phyloP scores from a whole-genome alignment of 2,113 vertebrate genomes.

The Otis tarda region DNA sequence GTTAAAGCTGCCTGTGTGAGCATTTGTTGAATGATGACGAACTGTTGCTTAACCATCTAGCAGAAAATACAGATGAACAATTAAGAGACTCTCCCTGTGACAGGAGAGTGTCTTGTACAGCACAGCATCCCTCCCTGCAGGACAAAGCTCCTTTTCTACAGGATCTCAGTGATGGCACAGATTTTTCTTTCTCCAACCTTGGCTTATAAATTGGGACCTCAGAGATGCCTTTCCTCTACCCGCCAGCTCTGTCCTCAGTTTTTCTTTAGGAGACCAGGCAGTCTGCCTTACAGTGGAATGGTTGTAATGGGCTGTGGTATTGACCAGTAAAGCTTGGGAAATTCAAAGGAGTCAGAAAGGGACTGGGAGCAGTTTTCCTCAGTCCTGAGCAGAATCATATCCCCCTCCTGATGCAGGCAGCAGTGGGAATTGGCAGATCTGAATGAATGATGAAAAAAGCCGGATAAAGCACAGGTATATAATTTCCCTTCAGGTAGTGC shows the following conservation, averaged over 20 bases:
- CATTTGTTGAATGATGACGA: not conserved
- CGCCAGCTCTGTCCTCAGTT: not conserved
- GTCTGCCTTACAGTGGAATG: not conserved
- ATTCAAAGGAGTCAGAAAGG: not conserved
- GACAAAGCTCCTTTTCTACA: not conserved
- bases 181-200: not conserved
- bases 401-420: not conserved
- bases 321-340: not conserved
- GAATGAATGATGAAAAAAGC: not conserved
- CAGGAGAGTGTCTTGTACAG: not conserved
- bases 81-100: accelerated
- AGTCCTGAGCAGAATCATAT: not conserved
- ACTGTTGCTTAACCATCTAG: not conserved
- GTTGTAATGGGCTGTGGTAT: not conserved
- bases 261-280: not conserved
- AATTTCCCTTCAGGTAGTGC: not conserved
- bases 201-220: not conserved
- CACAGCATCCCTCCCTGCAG: not conserved
- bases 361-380: not conserved
- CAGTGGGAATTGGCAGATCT: not conserved
- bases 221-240: not conserved
- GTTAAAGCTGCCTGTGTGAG: not conserved
- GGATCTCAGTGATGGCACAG: not conserved
- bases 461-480: not conserved
- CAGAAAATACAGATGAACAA: not conserved